These are phyloP conservation scores for Ianthella basta DNA, from an alignment of 37 sponge, comb jelly and placozoan genomes.

Conservation along the genomic window DNA sequence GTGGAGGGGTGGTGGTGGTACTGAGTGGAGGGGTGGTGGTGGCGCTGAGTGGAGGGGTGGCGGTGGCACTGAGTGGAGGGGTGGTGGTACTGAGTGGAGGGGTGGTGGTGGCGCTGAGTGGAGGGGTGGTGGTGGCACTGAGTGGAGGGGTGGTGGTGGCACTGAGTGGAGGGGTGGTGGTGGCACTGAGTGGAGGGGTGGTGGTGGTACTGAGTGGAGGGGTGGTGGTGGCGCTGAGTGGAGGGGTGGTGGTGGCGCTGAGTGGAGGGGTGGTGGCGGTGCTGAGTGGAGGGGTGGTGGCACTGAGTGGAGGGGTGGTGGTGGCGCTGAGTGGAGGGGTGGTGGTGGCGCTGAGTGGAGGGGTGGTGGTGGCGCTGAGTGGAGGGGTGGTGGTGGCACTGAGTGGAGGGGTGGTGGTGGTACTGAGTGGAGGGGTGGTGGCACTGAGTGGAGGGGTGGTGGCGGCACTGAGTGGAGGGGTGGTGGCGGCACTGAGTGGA, in stretches of 20 bases:
- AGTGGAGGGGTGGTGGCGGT: neutral
- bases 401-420: neutral
- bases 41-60: neutral
- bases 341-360: neutral
- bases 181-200: slow-evolving; percentile 1
- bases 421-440: neutral
- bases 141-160: neutral
- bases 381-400: slow-evolving; percentile 2
- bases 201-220: neutral
- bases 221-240: slow-evolving; percentile 4
- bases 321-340: neutral
- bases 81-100: slow-evolving; percentile 1
- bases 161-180: neutral
- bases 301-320: neutral
- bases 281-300: too few species aligned
- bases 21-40: neutral
- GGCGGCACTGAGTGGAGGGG: neutral
- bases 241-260: neutral
- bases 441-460: neutral
- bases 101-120: neutral
- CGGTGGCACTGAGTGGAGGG: neutral
- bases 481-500: neutral
- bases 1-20: neutral
- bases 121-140: slow-evolving; percentile 2
- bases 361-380: neutral